phyloP scores from a whole-genome alignment of 2,113 vertebrate species.

The Carettochelys insculpta region DNA sequence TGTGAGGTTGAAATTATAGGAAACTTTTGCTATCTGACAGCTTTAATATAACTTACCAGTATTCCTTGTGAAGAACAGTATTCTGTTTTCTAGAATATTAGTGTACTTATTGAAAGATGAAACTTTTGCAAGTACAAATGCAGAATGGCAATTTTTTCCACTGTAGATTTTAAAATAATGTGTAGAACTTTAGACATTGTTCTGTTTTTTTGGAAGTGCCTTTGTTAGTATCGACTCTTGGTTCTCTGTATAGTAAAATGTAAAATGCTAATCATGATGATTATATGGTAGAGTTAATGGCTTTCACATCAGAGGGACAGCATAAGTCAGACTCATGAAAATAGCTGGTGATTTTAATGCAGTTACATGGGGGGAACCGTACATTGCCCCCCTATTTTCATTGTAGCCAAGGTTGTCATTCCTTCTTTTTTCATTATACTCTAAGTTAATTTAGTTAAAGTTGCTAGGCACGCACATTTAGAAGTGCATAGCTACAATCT shows the following conservation, averaged over 20 bases:
- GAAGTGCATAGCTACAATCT: background rate
- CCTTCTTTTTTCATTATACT: background rate
- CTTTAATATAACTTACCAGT: background rate
- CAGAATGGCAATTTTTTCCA: background rate
- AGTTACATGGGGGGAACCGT: background rate
- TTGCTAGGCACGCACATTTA: background rate
- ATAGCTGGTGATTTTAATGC: slow-evolving; percentile 29
- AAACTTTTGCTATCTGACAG: background rate
- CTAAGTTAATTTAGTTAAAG: background rate
- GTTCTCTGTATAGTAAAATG: background rate
- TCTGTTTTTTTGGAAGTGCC: background rate
- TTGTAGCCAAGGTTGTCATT: background rate
- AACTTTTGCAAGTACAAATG: background rate
- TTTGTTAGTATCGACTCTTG: background rate
- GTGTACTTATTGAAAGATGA: background rate
- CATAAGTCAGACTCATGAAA: background rate
- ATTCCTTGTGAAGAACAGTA: background rate
- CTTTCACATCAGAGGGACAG: background rate
- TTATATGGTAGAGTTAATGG: background rate
- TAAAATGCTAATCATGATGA: background rate
- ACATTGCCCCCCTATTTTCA: background rate
- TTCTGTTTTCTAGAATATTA: background rate
- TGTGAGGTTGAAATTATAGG: slow-evolving; percentile 32
- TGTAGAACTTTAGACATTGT: background rate
- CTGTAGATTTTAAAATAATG: background rate